phyloP scores from a whole-genome alignment of 2,113 vertebrate genomes.

The Myotis yumanensis region DNA sequence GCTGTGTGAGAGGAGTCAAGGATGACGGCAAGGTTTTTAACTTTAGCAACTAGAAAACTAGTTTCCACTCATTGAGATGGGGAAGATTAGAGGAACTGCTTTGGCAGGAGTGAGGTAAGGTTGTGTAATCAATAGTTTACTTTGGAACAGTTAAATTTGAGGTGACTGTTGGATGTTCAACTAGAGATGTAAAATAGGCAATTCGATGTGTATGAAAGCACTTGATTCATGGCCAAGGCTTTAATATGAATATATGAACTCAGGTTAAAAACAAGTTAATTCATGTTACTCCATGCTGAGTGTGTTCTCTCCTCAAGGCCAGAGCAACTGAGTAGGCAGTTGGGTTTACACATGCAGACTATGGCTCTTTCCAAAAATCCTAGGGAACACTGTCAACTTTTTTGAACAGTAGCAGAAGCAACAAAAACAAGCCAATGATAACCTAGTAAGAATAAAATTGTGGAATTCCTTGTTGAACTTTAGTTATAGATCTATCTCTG shows the following conservation, averaged over 20 bases:
- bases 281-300: background rate
- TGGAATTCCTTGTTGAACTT: background rate
- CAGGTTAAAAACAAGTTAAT: background rate
- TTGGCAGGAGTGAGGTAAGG: background rate
- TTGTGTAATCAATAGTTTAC: background rate
- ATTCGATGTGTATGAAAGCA: background rate
- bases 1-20: background rate
- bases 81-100: background rate
- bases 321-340: background rate
- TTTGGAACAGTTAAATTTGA: background rate
- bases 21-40: background rate
- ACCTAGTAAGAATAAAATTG: background rate
- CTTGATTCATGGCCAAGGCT: background rate
- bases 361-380: background rate
- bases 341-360: background rate
- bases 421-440: background rate
- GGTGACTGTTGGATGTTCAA: background rate
- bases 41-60: background rate
- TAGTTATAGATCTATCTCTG: background rate
- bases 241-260: background rate
- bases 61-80: background rate
- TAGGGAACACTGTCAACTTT: background rate
- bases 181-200: background rate
- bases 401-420: background rate
- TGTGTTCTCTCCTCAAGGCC: background rate